These are phyloP conservation scores for Patella depressa DNA, from an alignment of 2,888 invertebrate genomes.

Conservation along the genomic window DNA sequence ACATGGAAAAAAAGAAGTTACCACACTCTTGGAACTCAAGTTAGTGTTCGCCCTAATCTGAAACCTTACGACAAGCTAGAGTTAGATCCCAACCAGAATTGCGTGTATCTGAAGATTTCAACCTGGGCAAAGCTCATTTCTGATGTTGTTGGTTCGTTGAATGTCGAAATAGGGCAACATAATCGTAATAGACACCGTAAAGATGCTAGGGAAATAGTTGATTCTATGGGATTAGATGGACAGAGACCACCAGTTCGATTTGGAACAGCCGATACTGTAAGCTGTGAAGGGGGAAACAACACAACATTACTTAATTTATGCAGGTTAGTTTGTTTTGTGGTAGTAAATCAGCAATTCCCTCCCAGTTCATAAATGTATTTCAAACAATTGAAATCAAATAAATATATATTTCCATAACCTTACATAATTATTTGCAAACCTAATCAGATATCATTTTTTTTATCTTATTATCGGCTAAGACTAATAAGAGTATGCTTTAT, in stretches of 20 bases:
- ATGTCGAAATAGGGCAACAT: neutral
- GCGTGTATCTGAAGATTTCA: neutral
- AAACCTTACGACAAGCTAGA: neutral
- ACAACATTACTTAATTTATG: neutral
- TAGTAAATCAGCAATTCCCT: too few relatives aligned
- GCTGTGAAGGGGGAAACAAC: neutral
- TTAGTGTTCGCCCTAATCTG: neutral
- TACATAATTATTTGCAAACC: too few relatives aligned
- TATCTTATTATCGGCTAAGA: too few relatives aligned
- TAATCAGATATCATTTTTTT: too few relatives aligned
- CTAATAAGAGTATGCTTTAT: too few relatives aligned
- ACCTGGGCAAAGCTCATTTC: constrained; percentile 16
- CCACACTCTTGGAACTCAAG: constrained; percentile 6
- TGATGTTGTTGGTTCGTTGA: neutral
- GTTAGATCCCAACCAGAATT: constrained; percentile 11
- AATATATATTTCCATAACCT: too few relatives aligned
- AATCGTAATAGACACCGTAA: neutral
- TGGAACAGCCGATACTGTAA: constrained; percentile 21
- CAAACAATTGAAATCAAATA: too few relatives aligned
- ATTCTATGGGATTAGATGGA: neutral
- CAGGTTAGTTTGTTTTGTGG: neutral
- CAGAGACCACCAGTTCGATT: neutral
- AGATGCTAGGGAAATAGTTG: neutral
- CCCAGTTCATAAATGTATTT: too few relatives aligned
- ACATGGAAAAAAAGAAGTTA: constrained; percentile 45